Percentiles rank a stretch among this genome's conserved stretches.
These are phyloP conservation scores for Luehdorfia chinensis DNA, from an alignment of 1,140 invertebrate genomes.

Conservation along the genomic window DNA sequence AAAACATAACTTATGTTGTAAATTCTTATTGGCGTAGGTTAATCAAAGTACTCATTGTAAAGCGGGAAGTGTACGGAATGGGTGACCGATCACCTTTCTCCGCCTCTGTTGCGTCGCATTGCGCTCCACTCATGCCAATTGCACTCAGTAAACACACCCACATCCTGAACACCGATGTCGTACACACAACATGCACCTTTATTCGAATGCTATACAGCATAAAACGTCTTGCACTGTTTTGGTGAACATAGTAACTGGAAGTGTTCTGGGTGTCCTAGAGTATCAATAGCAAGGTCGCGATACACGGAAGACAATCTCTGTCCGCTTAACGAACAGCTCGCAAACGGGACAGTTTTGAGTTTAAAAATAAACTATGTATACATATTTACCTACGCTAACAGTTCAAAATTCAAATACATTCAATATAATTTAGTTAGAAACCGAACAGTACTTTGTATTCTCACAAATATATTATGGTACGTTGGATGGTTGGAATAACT, in stretches of 20 bases:
- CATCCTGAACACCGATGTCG: conserved; percentile 3
- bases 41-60: no score
- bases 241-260: conserved; percentile 25
- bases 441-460: no score
- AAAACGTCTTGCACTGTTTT: conserved; percentile 3
- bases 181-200: background rate
- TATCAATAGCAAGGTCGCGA: conserved; percentile 48
- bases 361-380: conserved; percentile 11
- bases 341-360: conserved; percentile 9
- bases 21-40: no score
- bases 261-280: conserved; percentile 42
- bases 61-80: conserved; percentile 15
- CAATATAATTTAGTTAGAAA: no score
- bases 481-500: no score
- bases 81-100: conserved; percentile 23
- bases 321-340: conserved; percentile 28
- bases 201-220: conserved; percentile 2
- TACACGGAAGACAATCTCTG: conserved; percentile 73
- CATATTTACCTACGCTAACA: background rate
- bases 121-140: conserved; percentile 17
- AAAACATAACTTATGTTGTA: no score
- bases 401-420: no score
- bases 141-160: conserved; percentile 19
- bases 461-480: no score
- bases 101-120: conserved; percentile 10